Evolutionary conservation across 2,888 invertebrate species (phyloP).

Genomic region (Patella pellucida): DNA sequence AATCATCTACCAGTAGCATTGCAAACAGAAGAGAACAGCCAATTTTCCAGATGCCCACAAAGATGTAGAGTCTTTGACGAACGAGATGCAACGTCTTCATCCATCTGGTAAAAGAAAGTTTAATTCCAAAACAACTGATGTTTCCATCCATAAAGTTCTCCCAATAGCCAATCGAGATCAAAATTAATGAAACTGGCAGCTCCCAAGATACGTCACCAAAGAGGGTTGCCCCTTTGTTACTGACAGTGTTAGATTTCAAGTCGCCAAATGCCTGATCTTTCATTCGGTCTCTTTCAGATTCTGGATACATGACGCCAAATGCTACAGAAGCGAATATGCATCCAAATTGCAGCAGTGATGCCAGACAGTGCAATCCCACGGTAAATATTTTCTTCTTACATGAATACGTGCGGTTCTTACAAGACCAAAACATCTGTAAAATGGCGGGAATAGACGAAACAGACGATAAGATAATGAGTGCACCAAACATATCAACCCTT

Average conservation of each 20-base stretch:
- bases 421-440: constrained; percentile 42
- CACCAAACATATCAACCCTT: constrained; percentile 60
- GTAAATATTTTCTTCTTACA: constrained; percentile 37
- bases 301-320: constrained; percentile 33
- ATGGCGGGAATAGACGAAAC: constrained; percentile 57
- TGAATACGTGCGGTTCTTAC: constrained; percentile 35
- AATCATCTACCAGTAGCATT: constrained; percentile 44
- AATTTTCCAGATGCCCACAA: constrained; percentile 53
- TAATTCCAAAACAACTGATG: constrained; percentile 37
- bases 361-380: constrained; percentile 41
- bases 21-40: constrained; percentile 49
- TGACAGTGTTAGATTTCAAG: constrained; percentile 18
- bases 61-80: constrained; percentile 49
- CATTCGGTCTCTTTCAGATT: constrained; percentile 25
- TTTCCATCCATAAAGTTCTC: constrained; percentile 52
- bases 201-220: constrained; percentile 38
- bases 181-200: constrained; percentile 45
- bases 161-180: constrained; percentile 50
- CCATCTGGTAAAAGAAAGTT: constrained; percentile 45
- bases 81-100: constrained; percentile 49
- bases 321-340: constrained; percentile 43
- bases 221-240: not conserved
- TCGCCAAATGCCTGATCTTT: constrained; percentile 35
- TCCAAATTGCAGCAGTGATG: constrained; percentile 49
- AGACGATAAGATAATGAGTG: constrained; percentile 54